phyloP scores from a whole-genome alignment of 92 coral and sea anemone genomes.

The Galaxea fascicularis region DNA sequence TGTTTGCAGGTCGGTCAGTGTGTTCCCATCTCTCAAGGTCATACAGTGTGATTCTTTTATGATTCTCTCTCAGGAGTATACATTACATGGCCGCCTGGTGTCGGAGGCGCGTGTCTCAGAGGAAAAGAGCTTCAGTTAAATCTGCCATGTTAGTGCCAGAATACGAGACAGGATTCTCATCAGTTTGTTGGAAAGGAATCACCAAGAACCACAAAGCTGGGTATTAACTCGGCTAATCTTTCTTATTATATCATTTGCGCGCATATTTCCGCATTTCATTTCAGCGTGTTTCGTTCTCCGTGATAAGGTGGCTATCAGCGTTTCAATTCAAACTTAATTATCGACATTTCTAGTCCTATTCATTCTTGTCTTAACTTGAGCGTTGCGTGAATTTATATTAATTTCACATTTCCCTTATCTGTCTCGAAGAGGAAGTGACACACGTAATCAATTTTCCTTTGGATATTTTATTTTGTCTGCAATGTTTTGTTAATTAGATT shows the following conservation, averaged over 20 bases:
- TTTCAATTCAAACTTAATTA: neutral
- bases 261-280: neutral
- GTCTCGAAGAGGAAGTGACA: slow-evolving; percentile 20
- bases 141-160: neutral
- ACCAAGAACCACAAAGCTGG: neutral
- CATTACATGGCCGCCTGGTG: neutral
- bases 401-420: too few relatives aligned
- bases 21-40: too few relatives aligned
- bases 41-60: neutral
- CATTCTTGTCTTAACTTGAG: neutral
- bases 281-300: too few relatives aligned
- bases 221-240: neutral
- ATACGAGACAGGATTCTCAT: neutral
- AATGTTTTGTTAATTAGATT: slow-evolving; percentile 24
- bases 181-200: neutral
- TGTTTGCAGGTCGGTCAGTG: neutral
- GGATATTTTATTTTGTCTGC: slow-evolving; percentile 11
- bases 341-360: neutral
- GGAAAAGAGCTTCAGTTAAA: too few relatives aligned
- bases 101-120: too few relatives aligned
- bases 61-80: neutral
- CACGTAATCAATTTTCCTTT: slow-evolving; percentile 7
- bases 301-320: neutral
- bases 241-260: neutral
- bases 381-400: slow-evolving; percentile 5